Evolutionary conservation across 92 coral and sea anemone species (phyloP).

Genomic region (Metridium senile): DNA sequence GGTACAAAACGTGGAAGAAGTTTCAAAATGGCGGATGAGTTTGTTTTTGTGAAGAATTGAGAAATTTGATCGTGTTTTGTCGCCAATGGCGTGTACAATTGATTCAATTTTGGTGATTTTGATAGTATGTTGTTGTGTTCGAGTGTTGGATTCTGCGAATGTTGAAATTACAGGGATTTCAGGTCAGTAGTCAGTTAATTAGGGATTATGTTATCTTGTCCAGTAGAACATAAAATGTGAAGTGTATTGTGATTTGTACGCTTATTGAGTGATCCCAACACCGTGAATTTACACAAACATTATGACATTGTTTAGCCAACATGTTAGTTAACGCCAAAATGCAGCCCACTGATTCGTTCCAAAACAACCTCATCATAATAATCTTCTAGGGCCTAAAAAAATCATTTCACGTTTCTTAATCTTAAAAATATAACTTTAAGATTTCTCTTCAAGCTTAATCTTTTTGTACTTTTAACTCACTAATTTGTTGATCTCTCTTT

Average conservation of each 20-base stretch:
- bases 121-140: background rate
- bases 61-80: background rate
- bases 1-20: background rate
- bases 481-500: background rate
- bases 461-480: background rate
- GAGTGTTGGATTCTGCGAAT: slow-evolving; percentile 21
- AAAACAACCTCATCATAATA: background rate
- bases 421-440: slow-evolving; percentile 8
- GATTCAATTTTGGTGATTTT: background rate
- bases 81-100: background rate
- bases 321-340: slow-evolving; percentile 24
- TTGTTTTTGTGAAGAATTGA: background rate
- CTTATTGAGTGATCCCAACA: background rate
- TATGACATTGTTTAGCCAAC: background rate
- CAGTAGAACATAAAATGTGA: background rate
- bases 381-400: no score
- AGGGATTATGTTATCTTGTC: background rate
- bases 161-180: slow-evolving; percentile 24
- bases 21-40: background rate
- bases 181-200: slow-evolving; percentile 16
- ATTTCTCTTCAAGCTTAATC: background rate
- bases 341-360: slow-evolving; percentile 26
- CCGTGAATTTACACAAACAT: slow-evolving; percentile 7
- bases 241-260: background rate
- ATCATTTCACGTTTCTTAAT: no score